phyloP scores from a whole-genome alignment of 1,140 invertebrate genomes.

The Eumaeus atala region DNA sequence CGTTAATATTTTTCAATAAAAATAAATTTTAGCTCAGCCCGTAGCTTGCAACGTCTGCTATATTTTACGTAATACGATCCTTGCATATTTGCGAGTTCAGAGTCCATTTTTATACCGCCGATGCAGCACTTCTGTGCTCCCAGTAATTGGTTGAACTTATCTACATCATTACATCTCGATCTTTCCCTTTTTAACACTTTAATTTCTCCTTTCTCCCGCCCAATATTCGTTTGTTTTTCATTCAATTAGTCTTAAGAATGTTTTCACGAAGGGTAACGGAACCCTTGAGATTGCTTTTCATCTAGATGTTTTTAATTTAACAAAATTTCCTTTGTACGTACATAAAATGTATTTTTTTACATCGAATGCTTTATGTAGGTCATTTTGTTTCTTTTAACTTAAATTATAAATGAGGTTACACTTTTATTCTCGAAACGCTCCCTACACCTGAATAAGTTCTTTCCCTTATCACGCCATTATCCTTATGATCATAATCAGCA shows the following conservation, averaged over 20 bases:
- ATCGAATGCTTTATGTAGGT: no score
- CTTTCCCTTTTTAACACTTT: constrained; percentile 56
- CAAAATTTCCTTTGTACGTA: not conserved
- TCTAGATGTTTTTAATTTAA: constrained; percentile 10
- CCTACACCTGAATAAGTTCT: no score
- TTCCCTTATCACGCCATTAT: no score
- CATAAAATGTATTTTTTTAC: not conserved
- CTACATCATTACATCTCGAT: constrained; percentile 70
- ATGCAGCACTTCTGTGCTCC: constrained; percentile 60
- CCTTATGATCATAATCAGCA: no score
- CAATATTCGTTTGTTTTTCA: constrained; percentile 63
- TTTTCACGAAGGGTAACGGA: constrained; percentile 21
- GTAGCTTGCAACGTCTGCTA: constrained; percentile 26
- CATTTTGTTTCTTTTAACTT: no score
- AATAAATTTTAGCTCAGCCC: constrained; percentile 35
- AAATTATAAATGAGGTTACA: no score
- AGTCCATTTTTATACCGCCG: constrained; percentile 59
- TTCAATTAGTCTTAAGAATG: constrained; percentile 63
- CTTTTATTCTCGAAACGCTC: no score
- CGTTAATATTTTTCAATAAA: constrained; percentile 30
- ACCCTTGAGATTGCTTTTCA: constrained; percentile 10
- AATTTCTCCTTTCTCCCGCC: constrained; percentile 48
- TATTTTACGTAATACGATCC: constrained; percentile 49
- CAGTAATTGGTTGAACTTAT: constrained; percentile 71
- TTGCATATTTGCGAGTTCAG: constrained; percentile 57